Evolutionary conservation across 2,888 invertebrate species (phyloP), one percentile per base, ranked within the genome.

Genomic region (Orthonevra nobilis): DNA sequence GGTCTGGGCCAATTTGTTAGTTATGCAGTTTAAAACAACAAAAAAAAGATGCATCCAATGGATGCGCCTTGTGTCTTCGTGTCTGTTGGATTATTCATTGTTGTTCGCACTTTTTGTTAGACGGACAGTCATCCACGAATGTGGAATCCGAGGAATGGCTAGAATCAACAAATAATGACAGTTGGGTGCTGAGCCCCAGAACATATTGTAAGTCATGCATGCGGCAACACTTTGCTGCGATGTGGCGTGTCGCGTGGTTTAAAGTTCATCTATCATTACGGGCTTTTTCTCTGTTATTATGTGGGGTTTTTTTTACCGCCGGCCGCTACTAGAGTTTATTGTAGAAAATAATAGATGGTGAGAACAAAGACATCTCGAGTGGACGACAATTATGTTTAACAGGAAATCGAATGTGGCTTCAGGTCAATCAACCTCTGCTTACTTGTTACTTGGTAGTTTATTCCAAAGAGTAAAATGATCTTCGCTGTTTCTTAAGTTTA

Each of bases 181-280:
- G 32, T 32, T 4, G 32, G 10, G n/a, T n/a, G n/a, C n/a, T n/a
- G n/a, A n/a, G n/a, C n/a, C n/a, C n/a, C n/a, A n/a, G n/a, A n/a
- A n/a, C n/a, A n/a, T n/a, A n/a, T n/a, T n/a, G n/a, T n/a, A 28
- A 66, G 36, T 23, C 23, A 60, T 23, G 4, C 14, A 2, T 14
- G 44, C 6, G 6, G 44, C 19, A 20, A 40, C 56, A 54, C n/a
- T 12, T 20, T 10, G 30, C 30, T 19, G 60, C 5, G 3, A 23
- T 23, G 23, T 23, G 3, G 14, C 15, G 26, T 56, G 38, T 42
- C 50, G 60, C 66, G 63, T 75, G 50, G 70, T 61, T 42, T 38
- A 61, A 70, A 75, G 70, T 75, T 75, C 75, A 70, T 63, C 63
- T 75, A 61, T 75, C 70, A 75, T 75, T 61, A 75, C 63, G 32